Base-by-base conservation (phyloP, 1,140 invertebrate genomes). In the Triops cancriformis region DNA sequence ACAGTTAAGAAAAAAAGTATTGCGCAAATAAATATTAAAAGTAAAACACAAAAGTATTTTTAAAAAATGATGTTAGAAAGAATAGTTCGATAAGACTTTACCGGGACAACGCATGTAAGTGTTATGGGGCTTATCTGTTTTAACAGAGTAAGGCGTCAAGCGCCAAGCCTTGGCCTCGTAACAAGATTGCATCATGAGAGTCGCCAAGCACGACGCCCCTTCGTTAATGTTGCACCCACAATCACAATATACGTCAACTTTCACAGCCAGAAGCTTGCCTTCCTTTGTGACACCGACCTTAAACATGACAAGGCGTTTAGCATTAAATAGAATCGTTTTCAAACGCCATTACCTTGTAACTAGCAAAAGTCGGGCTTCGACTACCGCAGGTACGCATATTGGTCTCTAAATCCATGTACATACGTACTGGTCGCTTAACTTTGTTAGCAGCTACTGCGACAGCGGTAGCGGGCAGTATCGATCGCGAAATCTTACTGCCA, bases 301-400 rank as follows among this genome's bases (percentile, higher is more conserved):
- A 31, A 37, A 9, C 10, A 4, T 11, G 18, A 18, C 0, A 41
- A 64, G 18, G 7, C 51, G 10, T 64, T 37, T 37, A 37, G 31
- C 7, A 37, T 37, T 4, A 37, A 37, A 4, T 37, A 2, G 0
- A 3, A 64, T 12, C 1, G 6, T 28, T 31, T 42, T 31, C 0
- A 31, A 23, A 41, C 9, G 9, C 14, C 2, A 3, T 80, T 83
- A 90, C 89, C 84, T 92, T 90, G 82, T 92, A 92, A 78, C 89
- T 86, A 43, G 85, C 84, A 12, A 85, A 84, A 10, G 86, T 86
- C 0, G 89, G 85, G 31, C 85, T 81, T 79, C 91, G 83, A 82
- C 92, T 92, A 1, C 92, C 92, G 1, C 89, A 80, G 7, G 87
- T 81, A 72, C 84, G 86, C 89, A 92, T 91, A 80, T 90, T 91